Conservation (phyloP, 2,888 invertebrate genomes). For the Drosophila stalkeri region DNA sequence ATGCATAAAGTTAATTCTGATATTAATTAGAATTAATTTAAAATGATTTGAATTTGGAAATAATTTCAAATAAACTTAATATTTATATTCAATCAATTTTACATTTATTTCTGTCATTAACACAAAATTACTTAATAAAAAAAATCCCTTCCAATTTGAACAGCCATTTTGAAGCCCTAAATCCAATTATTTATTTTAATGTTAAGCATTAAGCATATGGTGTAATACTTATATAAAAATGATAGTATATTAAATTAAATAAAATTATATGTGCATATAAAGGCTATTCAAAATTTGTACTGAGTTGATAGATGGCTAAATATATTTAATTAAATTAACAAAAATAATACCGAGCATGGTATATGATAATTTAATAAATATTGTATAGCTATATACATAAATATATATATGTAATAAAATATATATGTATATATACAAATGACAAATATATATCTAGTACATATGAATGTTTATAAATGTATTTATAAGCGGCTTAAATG, state of each 20-base stretch:
- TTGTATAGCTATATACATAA: slow-evolving; percentile 26
- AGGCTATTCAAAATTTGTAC: slow-evolving; percentile 51
- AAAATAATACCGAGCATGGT: slow-evolving; percentile 33
- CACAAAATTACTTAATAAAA: background rate
- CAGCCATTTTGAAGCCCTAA: slow-evolving; percentile 3
- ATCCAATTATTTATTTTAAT: slow-evolving; percentile 32
- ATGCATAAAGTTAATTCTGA: no score
- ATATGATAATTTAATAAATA: slow-evolving; percentile 63
- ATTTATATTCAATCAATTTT: background rate
- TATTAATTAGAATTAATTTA: background rate
- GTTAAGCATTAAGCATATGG: slow-evolving; percentile 8
- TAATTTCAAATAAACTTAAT: background rate
- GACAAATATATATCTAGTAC: slow-evolving; percentile 52
- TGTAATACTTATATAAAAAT: slow-evolving; percentile 12
- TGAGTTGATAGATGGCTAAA: slow-evolving; percentile 55
- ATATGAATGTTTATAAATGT: slow-evolving; percentile 67
- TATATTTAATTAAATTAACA: slow-evolving; percentile 21
- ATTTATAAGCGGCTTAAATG: slow-evolving; percentile 72
- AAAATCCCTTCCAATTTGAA: slow-evolving; percentile 22
- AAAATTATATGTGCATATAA: slow-evolving; percentile 46
- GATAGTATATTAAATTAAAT: slow-evolving; percentile 17
- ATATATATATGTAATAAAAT: slow-evolving; percentile 52
- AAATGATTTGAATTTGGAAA: background rate
- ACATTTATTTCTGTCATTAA: background rate
- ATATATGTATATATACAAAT: slow-evolving; percentile 61